phyloP scores from a whole-genome alignment of 92 coral and sea anemone genomes.

The Parazoanthus atlanticus region DNA sequence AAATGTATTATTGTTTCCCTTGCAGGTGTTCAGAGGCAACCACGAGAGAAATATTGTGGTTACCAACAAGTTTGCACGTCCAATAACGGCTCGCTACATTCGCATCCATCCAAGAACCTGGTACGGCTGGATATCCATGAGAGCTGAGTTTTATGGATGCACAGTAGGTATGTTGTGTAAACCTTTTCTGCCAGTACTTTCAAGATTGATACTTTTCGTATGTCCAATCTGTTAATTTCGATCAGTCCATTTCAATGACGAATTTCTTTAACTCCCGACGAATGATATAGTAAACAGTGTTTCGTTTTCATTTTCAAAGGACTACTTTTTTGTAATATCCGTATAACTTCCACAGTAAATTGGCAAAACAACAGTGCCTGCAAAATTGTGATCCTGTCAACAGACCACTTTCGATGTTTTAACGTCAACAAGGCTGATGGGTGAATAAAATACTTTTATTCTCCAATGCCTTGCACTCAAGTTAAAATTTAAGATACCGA shows the following conservation, averaged over 20 bases:
- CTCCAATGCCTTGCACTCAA: neutral
- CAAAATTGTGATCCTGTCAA: no score
- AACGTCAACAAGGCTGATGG: neutral
- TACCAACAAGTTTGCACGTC: slow-evolving; percentile 59
- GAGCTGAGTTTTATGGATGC: slow-evolving; percentile 87
- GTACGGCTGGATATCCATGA: slow-evolving; percentile 71
- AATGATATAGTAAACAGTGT: no score
- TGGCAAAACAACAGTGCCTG: no score
- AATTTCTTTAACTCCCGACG: neutral
- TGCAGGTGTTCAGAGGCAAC: slow-evolving; percentile 80
- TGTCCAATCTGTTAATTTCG: neutral
- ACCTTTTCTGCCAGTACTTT: neutral
- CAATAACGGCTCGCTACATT: slow-evolving; percentile 67
- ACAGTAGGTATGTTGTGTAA: slow-evolving; percentile 34
- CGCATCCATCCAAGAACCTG: slow-evolving; percentile 81
- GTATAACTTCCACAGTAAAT: no score
- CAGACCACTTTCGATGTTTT: neutral
- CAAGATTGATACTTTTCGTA: no score
- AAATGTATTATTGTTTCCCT: neutral
- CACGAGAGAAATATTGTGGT: slow-evolving; percentile 73
- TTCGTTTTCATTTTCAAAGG: no score
- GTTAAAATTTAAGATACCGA: neutral
- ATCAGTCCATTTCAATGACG: neutral
- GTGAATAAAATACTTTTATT: no score
- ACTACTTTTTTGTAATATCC: no score